Base-by-base conservation (phyloP, 2,888 invertebrate species). In the Cataglyphis altisquamis region DNA sequence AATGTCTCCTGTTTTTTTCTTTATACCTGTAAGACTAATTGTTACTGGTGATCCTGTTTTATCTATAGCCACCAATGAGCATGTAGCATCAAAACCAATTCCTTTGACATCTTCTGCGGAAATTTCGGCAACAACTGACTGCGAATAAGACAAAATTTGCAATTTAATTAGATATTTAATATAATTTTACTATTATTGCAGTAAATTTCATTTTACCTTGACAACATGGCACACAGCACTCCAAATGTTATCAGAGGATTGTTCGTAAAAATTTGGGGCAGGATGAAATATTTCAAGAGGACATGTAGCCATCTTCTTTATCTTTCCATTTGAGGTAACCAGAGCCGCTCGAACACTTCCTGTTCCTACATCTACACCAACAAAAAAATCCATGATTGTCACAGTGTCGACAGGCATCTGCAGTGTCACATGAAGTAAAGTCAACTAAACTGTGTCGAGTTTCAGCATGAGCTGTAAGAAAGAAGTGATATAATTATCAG, bases 81-180 rank as follows among this genome's bases (percentile, higher is more conserved):
- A 99, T 15, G 99, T 99, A 21, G 99, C 99, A 96, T 98, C 99
- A 95, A 99, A 99, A 5, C 99, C 98, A 90, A 99, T 97, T 21
- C 98, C 98, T 95, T 96, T 97, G n/a, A 98, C 96, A 89, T 93
- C 95, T 83, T 86, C 84, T 0, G 86, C 84, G 8, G 84, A 83
- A 29, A 85, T 88, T 45, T 85, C 90, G 62, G 89, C 87, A 32
- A 90, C 87, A 6, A 90, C 90, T 1, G 90, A 86, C 90, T 90
- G 29, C 0, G 32, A 68, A 83, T 45, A 66, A 29, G 1, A 68
- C 2, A 29, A 29, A 29, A 64, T 18, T 57, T 3, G n/a, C 8
- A 8, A 52, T 45, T 32, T 52, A 52, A 52, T 41, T 15, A 39
- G 0, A 6, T 12, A 52, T 21, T 66, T 36, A 5, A 68, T n/a